Percentiles rank a stretch among this genome's conserved stretches.
These are phyloP conservation scores for Therioaphis trifolii DNA, from an alignment of 2,888 invertebrate species.

Conservation along the genomic window DNA sequence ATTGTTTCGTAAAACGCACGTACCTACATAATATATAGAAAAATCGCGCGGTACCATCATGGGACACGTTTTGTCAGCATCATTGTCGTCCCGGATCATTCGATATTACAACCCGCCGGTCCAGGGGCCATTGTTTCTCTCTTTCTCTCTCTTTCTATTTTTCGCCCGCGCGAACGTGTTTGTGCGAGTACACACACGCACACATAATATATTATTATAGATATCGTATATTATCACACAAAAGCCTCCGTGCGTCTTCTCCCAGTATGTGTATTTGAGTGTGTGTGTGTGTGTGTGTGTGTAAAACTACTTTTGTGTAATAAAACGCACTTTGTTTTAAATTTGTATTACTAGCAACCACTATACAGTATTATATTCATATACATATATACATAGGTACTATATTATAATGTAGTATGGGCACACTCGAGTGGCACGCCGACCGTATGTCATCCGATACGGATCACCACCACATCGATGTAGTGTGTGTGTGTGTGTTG, in stretches of 20 bases:
- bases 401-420: slow-evolving; percentile 28
- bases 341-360: slow-evolving; percentile 19
- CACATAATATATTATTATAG: slow-evolving; percentile 6
- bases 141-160: not conserved
- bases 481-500: not conserved
- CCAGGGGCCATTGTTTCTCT: slow-evolving; percentile 36
- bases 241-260: not conserved
- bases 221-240: slow-evolving; percentile 9
- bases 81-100: slow-evolving; percentile 58
- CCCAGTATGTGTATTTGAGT: too few relatives aligned
- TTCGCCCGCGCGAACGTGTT: not conserved
- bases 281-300: too few relatives aligned
- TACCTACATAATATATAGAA: not conserved
- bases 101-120: slow-evolving; percentile 28
- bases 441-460: slow-evolving; percentile 61
- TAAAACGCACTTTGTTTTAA: slow-evolving; percentile 50
- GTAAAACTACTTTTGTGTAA: slow-evolving; percentile 53
- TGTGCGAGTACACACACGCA: not conserved
- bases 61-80: slow-evolving; percentile 50
- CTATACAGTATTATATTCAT: not conserved
- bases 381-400: not conserved
- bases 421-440: slow-evolving; percentile 44
- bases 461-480: slow-evolving; percentile 8
- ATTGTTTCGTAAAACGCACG: slow-evolving; percentile 48
- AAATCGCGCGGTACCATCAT: slow-evolving; percentile 57